Evolutionary conservation across 1,140 invertebrate species (phyloP).

Genomic region (Drosophila aff.): DNA sequence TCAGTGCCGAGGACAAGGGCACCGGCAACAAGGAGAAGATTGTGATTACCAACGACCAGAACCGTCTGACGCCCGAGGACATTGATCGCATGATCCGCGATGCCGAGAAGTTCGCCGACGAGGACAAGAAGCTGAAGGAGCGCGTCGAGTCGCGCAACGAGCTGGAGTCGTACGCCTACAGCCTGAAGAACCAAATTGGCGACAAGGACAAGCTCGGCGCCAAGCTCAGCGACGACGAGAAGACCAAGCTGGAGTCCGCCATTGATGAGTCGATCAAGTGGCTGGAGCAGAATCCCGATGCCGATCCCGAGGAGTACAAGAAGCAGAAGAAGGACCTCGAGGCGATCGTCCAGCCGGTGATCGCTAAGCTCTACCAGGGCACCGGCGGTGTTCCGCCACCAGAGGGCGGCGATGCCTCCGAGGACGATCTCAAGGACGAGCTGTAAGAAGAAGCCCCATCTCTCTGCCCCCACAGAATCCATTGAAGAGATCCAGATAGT

Average conservation of each 20-base stretch:
- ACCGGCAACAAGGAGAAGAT: constrained; percentile 99
- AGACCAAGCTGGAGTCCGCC: constrained; percentile 97
- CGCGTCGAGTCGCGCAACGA: constrained; percentile 97
- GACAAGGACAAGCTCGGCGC: constrained; percentile 99
- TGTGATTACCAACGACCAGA: constrained; percentile 99
- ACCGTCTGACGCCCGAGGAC: constrained; percentile 97
- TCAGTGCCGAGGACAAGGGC: constrained; percentile 99
- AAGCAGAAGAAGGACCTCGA: constrained; percentile 99
- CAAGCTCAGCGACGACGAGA: constrained; percentile 96
- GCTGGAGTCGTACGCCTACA: constrained; percentile 98
- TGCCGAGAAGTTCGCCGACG: constrained; percentile 99
- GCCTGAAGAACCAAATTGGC: constrained; percentile 97
- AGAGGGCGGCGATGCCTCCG: constrained; percentile 87
- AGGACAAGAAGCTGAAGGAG: constrained; percentile 99
- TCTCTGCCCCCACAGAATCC: constrained; percentile 11
- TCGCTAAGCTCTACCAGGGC: constrained; percentile 97
- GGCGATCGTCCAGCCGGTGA: constrained; percentile 98
- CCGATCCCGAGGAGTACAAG: constrained; percentile 97
- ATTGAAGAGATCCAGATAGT: constrained; percentile 58
- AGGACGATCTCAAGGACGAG: constrained; percentile 93
- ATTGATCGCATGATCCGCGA: constrained; percentile 99
- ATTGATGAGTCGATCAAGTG: constrained; percentile 99
- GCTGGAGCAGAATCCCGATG: constrained; percentile 98
- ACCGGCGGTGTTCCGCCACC: constrained; percentile 89
- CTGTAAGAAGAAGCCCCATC: constrained; percentile 87